phyloP scores from a whole-genome alignment of 2,888 invertebrate genomes.

The Ethmia dodecea region DNA sequence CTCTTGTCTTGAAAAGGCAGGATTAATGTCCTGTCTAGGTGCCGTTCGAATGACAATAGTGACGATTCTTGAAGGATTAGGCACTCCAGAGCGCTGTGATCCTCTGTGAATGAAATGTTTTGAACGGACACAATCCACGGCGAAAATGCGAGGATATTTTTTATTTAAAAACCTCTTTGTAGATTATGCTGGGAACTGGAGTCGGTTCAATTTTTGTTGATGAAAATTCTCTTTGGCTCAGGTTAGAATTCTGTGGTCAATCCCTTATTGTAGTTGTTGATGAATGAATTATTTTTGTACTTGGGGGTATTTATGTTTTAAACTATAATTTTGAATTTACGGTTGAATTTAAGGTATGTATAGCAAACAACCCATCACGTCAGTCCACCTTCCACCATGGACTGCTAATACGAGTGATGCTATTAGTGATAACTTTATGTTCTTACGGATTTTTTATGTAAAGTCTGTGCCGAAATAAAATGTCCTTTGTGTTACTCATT shows the following conservation, averaged over 20 bases:
- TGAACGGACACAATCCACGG: slow-evolving; percentile 14
- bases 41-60: slow-evolving; percentile 50
- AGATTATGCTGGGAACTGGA: slow-evolving; percentile 8
- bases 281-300: too few relatives aligned
- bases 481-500: too few relatives aligned
- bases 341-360: too few relatives aligned
- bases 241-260: not conserved
- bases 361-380: too few relatives aligned
- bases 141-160: slow-evolving; percentile 20
- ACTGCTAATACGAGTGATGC: too few relatives aligned
- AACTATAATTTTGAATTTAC: too few relatives aligned
- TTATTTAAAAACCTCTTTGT: slow-evolving; percentile 9
- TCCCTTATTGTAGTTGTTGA: too few relatives aligned
- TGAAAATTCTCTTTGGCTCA: not conserved
- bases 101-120: slow-evolving; percentile 18
- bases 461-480: too few relatives aligned
- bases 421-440: too few relatives aligned
- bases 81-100: slow-evolving; percentile 35
- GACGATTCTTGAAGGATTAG: slow-evolving; percentile 59
- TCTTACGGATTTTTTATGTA: too few relatives aligned
- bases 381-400: too few relatives aligned
- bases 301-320: too few relatives aligned
- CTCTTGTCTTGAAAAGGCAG: slow-evolving; percentile 73
- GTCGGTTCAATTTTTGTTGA: slow-evolving; percentile 4
- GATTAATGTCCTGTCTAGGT: slow-evolving; percentile 65